These are phyloP conservation scores for Smittia sp. DNA, from an alignment of 2,888 invertebrate genomes.

Conservation along the genomic window DNA sequence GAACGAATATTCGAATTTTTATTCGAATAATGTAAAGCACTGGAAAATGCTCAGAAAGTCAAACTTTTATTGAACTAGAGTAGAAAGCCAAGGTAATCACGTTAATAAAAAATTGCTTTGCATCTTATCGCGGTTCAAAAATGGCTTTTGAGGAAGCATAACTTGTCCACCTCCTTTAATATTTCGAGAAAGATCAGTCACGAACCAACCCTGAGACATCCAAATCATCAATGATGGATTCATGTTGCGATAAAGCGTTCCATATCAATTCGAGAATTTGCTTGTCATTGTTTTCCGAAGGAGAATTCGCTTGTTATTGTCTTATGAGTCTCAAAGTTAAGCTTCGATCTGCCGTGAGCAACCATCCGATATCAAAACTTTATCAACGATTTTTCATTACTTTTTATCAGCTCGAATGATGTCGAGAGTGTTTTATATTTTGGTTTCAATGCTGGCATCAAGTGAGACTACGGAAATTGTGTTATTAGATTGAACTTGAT, in stretches of 20 bases:
- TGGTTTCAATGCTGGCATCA: background rate
- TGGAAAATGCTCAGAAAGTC: too few relatives aligned
- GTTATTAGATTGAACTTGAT: conserved; percentile 10
- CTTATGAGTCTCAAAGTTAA: background rate
- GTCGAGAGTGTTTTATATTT: background rate
- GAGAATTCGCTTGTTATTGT: background rate
- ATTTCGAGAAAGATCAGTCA: background rate
- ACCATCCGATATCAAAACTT: conserved; percentile 22
- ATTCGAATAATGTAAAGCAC: too few relatives aligned
- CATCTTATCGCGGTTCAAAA: too few relatives aligned
- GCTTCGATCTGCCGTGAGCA: conserved; percentile 5
- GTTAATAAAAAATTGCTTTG: too few relatives aligned
- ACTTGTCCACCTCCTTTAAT: too few relatives aligned
- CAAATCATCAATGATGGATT: conserved; percentile 22
- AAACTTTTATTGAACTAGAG: too few relatives aligned
- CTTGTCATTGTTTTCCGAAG: conserved; percentile 11
- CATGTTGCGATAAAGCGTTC: conserved; percentile 4
- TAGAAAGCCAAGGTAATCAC: too few relatives aligned
- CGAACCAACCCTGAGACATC: conserved; percentile 14
- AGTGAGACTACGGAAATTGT: conserved; percentile 15
- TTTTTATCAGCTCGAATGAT: conserved; percentile 18
- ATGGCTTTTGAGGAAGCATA: too few relatives aligned
- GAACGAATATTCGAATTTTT: too few relatives aligned
- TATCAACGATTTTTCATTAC: conserved; percentile 23
- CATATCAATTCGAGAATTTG: background rate